phyloP scores from a whole-genome alignment of 2,888 invertebrate species.

The Nemapogon koenigi region DNA sequence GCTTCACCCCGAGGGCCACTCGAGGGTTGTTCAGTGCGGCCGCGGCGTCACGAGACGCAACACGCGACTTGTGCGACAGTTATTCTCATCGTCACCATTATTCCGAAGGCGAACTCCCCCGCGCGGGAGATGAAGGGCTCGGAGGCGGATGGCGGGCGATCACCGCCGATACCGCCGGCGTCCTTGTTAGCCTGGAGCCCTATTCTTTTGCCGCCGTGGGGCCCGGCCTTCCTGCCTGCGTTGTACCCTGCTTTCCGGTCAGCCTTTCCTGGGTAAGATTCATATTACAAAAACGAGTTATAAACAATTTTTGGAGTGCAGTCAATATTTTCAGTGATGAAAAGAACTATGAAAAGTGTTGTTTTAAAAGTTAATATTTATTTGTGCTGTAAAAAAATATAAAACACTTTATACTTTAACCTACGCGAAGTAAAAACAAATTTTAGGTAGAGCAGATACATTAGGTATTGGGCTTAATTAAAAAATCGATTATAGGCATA shows the following conservation, averaged over 20 bases:
- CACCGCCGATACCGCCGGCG: conserved; percentile 58
- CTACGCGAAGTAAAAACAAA: no score
- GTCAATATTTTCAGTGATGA: no score
- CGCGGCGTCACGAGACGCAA: conserved; percentile 56
- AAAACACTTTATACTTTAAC: no score
- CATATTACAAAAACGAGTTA: no score
- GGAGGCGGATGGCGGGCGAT: conserved; percentile 44
- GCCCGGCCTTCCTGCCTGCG: conserved; percentile 73
- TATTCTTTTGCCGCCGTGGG: conserved; percentile 77
- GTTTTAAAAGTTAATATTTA: no score
- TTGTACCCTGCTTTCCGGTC: conserved; percentile 75
- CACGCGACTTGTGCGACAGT: conserved; percentile 50
- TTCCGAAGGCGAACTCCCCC: conserved; percentile 59
- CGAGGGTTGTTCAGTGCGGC: conserved; percentile 62
- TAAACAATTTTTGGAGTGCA: no score
- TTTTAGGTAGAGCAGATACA: no score
- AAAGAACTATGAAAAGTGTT: no score
- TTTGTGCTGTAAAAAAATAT: no score
- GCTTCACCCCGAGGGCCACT: conserved; percentile 63
- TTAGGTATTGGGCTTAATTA: no score
- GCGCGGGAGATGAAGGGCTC: conserved; percentile 60
- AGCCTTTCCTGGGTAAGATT: conserved; percentile 79
- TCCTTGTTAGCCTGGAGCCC: conserved; percentile 79
- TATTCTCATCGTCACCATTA: conserved; percentile 44
- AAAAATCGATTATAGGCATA: no score